phyloP scores from a whole-genome alignment of 1,140 invertebrate genomes.

The Sycophaga agraensis region DNA sequence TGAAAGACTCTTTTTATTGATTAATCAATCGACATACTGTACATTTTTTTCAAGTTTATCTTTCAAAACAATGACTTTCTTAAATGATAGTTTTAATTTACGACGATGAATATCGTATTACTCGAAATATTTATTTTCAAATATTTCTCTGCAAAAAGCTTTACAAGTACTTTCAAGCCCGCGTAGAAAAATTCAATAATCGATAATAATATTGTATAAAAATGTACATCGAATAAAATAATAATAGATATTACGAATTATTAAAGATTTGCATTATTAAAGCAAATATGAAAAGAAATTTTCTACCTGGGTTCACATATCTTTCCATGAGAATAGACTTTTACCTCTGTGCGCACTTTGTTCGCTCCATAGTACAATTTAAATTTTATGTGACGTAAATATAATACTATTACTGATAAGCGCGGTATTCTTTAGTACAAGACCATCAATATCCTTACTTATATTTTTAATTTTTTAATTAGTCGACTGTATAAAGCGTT shows the following conservation, averaged over 20 bases:
- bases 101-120: background rate
- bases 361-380: constrained; percentile 26
- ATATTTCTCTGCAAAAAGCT: background rate
- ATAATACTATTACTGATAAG: constrained; percentile 18
- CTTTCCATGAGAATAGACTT: constrained; percentile 4
- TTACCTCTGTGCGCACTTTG: constrained; percentile 21
- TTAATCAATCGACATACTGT: too few species aligned
- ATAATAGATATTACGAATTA: too few species aligned
- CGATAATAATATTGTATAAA: too few species aligned
- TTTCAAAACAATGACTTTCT: too few species aligned
- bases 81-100: too few species aligned
- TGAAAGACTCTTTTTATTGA: too few species aligned
- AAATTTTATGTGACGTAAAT: constrained; percentile 7
- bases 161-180: background rate
- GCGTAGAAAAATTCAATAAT: constrained; percentile 6
- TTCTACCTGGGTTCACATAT: constrained; percentile 1
- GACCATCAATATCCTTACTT: constrained; percentile 18
- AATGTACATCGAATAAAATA: too few species aligned
- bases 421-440: constrained; percentile 17
- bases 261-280: too few species aligned
- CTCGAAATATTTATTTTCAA: background rate
- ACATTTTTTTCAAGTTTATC: too few species aligned
- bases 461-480: constrained; percentile 21
- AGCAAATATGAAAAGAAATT: too few species aligned
- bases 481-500: constrained; percentile 48